phyloP scores from a whole-genome alignment of 2,888 invertebrate species.

The Dexiosoma caninum region DNA sequence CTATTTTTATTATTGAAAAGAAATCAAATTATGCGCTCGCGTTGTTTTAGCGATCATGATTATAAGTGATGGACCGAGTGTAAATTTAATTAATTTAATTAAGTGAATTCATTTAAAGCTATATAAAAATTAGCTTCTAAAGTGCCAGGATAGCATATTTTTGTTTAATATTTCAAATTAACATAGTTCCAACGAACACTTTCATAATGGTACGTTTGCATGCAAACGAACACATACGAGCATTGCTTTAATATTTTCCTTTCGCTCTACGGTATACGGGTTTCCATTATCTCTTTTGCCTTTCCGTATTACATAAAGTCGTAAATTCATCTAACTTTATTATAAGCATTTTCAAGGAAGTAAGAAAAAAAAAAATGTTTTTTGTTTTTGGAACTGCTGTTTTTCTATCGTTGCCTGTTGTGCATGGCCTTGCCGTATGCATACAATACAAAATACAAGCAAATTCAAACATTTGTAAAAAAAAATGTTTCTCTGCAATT shows the following conservation, averaged over 20 bases:
- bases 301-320: conserved; percentile 10
- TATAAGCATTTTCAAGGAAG: conserved; percentile 4
- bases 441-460: background rate
- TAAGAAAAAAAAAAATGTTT: too few species aligned
- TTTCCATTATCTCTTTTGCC: background rate
- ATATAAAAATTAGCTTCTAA: too few species aligned
- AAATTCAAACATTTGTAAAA: conserved; percentile 19
- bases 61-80: too few species aligned
- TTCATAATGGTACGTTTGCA: too few species aligned
- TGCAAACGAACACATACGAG: background rate
- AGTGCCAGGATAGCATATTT: too few species aligned
- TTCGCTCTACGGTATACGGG: background rate
- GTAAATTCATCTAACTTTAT: conserved; percentile 42
- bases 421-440: background rate
- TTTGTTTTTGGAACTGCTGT: background rate
- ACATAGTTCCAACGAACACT: too few species aligned
- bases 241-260: background rate
- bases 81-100: too few species aligned
- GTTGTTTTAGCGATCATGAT: too few species aligned
- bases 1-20: too few species aligned
- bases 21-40: too few species aligned
- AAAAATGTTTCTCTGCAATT: background rate
- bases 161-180: too few species aligned
- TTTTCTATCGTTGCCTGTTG: background rate
- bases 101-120: too few species aligned